These are phyloP conservation scores for Galago senegalensis DNA, from an alignment of 2,797 vertebrate species.

Conservation along the genomic window DNA sequence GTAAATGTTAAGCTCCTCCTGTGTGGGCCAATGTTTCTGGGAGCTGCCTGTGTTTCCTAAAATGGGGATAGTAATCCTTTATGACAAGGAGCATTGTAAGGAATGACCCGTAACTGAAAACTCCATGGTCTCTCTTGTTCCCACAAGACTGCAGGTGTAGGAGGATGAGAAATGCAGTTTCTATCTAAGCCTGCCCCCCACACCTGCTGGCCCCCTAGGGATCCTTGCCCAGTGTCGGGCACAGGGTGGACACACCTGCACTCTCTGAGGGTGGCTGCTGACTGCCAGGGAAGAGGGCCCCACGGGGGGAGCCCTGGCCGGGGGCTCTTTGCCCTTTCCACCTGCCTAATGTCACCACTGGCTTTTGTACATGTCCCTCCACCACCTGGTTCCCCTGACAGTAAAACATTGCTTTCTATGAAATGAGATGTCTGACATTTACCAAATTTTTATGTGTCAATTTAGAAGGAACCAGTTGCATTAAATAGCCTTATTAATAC, in stretches of 20 bases:
- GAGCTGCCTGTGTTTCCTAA: not conserved
- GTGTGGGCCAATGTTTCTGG: not conserved
- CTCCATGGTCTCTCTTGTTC: not conserved
- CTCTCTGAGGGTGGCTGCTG: not conserved
- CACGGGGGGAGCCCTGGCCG: rapidly evolving
- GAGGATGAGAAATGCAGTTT: not conserved
- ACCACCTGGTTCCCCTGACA: slow-evolving; percentile 71
- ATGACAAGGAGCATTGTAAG: too few relatives aligned
- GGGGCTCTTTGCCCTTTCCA: not conserved
- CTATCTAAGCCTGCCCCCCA: not conserved
- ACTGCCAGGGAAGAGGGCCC: not conserved
- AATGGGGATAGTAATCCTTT: not conserved
- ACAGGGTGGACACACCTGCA: not conserved
- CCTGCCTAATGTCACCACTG: slow-evolving; percentile 60
- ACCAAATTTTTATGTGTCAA: slow-evolving; percentile 88
- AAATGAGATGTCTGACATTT: slow-evolving; percentile 90
- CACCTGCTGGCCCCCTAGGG: rapidly evolving
- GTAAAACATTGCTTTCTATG: slow-evolving; percentile 84
- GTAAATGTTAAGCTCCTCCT: not conserved
- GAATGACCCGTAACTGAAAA: not conserved
- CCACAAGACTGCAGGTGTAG: rapidly evolving
- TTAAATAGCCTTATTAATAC: slow-evolving; percentile 87
- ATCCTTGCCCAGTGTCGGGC: not conserved
- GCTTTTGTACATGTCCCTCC: slow-evolving; percentile 60
- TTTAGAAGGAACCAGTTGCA: slow-evolving; percentile 86